Percentiles rank a stretch among this genome's conserved stretches.
These are phyloP conservation scores for cat (Felis catus) DNA, from an alignment of 2,113 vertebrate species.

Conservation along the genomic window F.catus_Fca126_mat1.0 CM031416.1:22149001-22149500, in stretches of 20 bases:
- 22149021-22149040: neutral
- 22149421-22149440: neutral
- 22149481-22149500: neutral
- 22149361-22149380: neutral
- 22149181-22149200: neutral
- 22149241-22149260: neutral
- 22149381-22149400: neutral
- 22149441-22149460: neutral
- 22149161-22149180: neutral
- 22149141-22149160: neutral
- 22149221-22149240: neutral
- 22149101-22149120: conserved; percentile 11
- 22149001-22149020: neutral
- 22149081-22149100: neutral
- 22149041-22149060: neutral
- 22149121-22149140: conserved; percentile 37
- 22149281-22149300: neutral
- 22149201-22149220: neutral
- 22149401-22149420: conserved; percentile 18
- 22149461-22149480: neutral
- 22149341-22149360: neutral
- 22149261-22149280: neutral
- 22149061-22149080: neutral
- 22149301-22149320: neutral
- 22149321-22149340: neutral